Percentiles rank a stretch among this genome's conserved stretches.
phyloP scores from a whole-genome alignment of 2,888 invertebrate genomes.

The Heteropelma amictum region DNA sequence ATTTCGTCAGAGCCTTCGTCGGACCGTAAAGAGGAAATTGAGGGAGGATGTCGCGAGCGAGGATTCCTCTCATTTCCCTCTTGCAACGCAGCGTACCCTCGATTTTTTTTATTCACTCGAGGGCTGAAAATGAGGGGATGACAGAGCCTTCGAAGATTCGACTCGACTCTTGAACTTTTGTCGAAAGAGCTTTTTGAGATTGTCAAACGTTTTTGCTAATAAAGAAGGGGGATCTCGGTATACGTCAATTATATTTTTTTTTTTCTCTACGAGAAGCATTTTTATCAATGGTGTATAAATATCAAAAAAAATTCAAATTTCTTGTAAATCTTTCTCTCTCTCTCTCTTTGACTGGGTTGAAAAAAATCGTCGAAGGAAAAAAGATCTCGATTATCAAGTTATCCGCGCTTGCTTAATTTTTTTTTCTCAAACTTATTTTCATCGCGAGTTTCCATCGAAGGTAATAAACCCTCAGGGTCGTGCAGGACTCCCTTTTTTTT shows the following conservation, averaged over 20 bases:
- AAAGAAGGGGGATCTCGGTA: background rate
- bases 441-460: conserved; percentile 16
- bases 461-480: background rate
- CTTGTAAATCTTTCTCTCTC: background rate
- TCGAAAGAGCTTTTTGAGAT: conserved; percentile 19
- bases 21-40: conserved; percentile 7
- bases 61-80: too few species aligned
- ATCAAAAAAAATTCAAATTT: too few species aligned
- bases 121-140: conserved; percentile 28
- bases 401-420: conserved; percentile 1
- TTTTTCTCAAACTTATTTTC: background rate
- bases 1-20: background rate
- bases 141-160: background rate
- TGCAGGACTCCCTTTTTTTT: background rate
- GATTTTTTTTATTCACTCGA: background rate
- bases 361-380: background rate
- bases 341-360: background rate
- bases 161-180: conserved; percentile 19
- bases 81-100: background rate
- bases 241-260: background rate
- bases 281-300: conserved; percentile 44
- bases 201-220: conserved; percentile 2
- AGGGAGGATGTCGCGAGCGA: conserved; percentile 7
- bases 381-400: background rate
- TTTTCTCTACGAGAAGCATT: conserved; percentile 32